Base-by-base conservation (phyloP, 2,888 invertebrate genomes). In the Troides oblongomaculatus region DNA sequence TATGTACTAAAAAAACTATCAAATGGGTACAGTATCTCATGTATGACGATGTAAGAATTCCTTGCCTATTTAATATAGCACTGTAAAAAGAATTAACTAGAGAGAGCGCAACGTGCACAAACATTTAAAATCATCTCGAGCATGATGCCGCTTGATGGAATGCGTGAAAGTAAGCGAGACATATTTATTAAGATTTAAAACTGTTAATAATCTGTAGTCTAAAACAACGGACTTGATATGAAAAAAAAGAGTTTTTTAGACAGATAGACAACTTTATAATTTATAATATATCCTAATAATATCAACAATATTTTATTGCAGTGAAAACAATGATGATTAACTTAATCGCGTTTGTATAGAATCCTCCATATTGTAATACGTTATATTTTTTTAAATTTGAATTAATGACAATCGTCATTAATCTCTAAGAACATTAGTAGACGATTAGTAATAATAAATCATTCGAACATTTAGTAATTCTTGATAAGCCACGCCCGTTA, bases 111-210 rank as follows among this genome's bases (percentile, higher is more conserved):
- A 62, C 57, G 62, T 53, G 69, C 53, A 59, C 53, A 58, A 66
- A 66, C 66, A 43, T 63, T 66, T 66, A 59, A 70, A 66, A 62
- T 56, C 36, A 66, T 70, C 66, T 70, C 63, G 36, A 66, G 70
- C 70, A 70, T 70, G 70, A 70, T 66, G 66, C 66, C 62, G 25
- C 63, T 56, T 66, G 59, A 70, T 62, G 65, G 70, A 66, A 63
- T 70, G 70, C 66, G 66, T 63, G 50, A 58, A 70, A 66, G 70
- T 70, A 63, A 66, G 53, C 70, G 70, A 66, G 58, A 70, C 70
- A 70, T 58, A 65, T 65, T n/a, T 66, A 66, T 25, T 63, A 56
- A 60, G 60, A 66, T 43, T 70, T 66, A 60, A 70, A 70, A n/a
- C 14, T 59, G 66, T 63, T 70, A 58, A 66, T 59, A 25, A 63